Evolutionary conservation across 2,888 invertebrate genomes (phyloP).

Genomic region (Lysandra coridon): DNA sequence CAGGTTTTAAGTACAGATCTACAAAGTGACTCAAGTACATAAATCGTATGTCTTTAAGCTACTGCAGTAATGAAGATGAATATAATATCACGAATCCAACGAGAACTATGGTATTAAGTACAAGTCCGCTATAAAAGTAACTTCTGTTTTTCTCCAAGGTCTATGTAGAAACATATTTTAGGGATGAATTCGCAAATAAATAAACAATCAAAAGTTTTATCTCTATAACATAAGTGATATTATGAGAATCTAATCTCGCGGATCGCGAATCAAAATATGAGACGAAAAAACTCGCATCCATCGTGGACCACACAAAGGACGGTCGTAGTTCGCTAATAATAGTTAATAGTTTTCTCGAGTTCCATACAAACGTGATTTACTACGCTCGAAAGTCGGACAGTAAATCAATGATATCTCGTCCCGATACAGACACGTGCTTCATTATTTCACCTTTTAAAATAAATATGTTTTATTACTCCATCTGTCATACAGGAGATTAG

Average conservation of each 20-base stretch:
- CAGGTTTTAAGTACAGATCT: too few species aligned
- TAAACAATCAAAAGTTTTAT: too few species aligned
- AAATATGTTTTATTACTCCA: conserved; percentile 75
- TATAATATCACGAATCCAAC: too few species aligned
- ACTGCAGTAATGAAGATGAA: too few species aligned
- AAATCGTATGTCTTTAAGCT: too few species aligned
- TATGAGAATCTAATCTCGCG: neutral
- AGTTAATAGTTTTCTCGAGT: conserved; percentile 78
- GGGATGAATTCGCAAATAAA: too few species aligned
- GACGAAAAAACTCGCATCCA: conserved; percentile 54
- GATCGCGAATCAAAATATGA: conserved; percentile 46
- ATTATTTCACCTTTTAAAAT: conserved; percentile 75
- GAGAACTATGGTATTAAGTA: too few species aligned
- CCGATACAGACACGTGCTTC: conserved; percentile 67
- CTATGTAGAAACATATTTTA: too few species aligned
- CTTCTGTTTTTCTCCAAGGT: too few species aligned
- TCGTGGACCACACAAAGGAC: conserved; percentile 60
- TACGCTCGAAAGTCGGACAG: conserved; percentile 72
- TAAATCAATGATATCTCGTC: conserved; percentile 71
- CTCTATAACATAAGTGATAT: neutral
- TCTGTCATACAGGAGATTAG: conserved; percentile 75
- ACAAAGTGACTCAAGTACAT: too few species aligned
- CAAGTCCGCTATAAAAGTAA: too few species aligned
- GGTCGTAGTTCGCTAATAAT: conserved; percentile 71
- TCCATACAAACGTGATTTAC: conserved; percentile 77